Evolutionary conservation across 2,113 vertebrate species (phyloP), one percentile per base, ranked within the genome.

Genomic region (Indicator indicator): DNA sequence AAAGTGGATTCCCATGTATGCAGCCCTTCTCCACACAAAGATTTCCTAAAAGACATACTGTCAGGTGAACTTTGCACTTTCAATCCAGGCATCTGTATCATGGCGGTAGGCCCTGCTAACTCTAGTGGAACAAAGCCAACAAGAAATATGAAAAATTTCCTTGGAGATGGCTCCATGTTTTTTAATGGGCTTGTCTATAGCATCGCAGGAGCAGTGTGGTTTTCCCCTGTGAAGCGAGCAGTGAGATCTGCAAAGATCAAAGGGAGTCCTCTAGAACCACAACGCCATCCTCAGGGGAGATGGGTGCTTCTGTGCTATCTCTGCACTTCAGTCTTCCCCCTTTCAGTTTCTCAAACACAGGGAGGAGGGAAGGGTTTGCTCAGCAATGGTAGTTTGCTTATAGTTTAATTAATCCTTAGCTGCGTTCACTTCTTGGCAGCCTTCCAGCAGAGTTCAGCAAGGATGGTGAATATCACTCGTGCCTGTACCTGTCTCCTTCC

Each of bases 401-500:
- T 21, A 59, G 76, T 82, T 95, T 93, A 95, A 96, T 95, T 95
- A 95, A 65, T 86, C 55, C 59, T 90, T 36, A 84, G 5, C 58
- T 76, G 54, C 33, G 1, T 75, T 95, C 50, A 20, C 67, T 56
- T 82, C 71, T 46, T 96, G 96, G 94, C 94, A 93, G 79, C 32
- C 55, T 79, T 94, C 83, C 94, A 62, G 67, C 0, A n/a, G 50
- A 84, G 88, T 86, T 93, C 76, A 77, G 65, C 80, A 81, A 78
- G 70, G 85, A 55, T 75, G 76, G 92, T 93, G 88, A 69, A 7
- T 93, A 36, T 81, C 79, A 50, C 75, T 93, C 72, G 0, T 96
- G 93, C 74, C 92, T 82, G 50, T 94, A 94, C 94, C 91, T 96
- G 92, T 73, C 63, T 50, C 48, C 72, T 88, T 90, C 86, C 89